Percentiles rank a stretch among this genome's conserved stretches.
phyloP scores from a whole-genome alignment of 2,888 invertebrate species.

The Tethea ocularis region DNA sequence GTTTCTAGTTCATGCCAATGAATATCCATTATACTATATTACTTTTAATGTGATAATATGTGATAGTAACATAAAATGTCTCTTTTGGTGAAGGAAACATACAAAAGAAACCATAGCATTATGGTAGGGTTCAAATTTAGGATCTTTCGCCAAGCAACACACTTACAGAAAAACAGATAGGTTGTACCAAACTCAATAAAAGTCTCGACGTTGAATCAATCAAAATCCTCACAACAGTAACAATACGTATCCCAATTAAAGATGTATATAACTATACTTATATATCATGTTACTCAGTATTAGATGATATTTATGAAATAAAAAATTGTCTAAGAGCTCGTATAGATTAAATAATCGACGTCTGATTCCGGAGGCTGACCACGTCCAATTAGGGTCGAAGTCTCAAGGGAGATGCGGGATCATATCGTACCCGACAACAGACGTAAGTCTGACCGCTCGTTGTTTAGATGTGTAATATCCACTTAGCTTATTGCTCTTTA shows the following conservation, averaged over 20 bases:
- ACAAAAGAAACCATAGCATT: too few species aligned
- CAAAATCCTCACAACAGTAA: background rate
- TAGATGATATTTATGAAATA: slow-evolving; percentile 34
- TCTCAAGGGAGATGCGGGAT: slow-evolving; percentile 59
- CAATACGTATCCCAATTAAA: too few species aligned
- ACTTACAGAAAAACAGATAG: too few species aligned
- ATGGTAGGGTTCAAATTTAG: too few species aligned
- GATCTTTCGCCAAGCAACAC: too few species aligned
- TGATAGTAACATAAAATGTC: too few species aligned
- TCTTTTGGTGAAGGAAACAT: too few species aligned
- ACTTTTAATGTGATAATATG: too few species aligned
- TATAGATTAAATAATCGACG: slow-evolving; percentile 70
- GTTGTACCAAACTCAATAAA: background rate
- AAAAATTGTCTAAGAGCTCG: slow-evolving; percentile 44
- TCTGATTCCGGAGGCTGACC: slow-evolving; percentile 66
- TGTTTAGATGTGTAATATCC: slow-evolving; percentile 20
- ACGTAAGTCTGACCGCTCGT: slow-evolving; percentile 34
- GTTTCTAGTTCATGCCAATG: too few species aligned
- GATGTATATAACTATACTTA: too few species aligned
- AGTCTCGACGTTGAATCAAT: background rate
- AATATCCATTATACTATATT: too few species aligned
- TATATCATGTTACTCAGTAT: slow-evolving; percentile 18
- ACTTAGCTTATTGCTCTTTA: slow-evolving; percentile 4
- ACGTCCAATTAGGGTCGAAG: slow-evolving; percentile 73
- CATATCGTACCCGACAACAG: slow-evolving; percentile 43